Evolutionary conservation across 2,113 vertebrate genomes (phyloP).

Genomic region (Puma concolor): DNA sequence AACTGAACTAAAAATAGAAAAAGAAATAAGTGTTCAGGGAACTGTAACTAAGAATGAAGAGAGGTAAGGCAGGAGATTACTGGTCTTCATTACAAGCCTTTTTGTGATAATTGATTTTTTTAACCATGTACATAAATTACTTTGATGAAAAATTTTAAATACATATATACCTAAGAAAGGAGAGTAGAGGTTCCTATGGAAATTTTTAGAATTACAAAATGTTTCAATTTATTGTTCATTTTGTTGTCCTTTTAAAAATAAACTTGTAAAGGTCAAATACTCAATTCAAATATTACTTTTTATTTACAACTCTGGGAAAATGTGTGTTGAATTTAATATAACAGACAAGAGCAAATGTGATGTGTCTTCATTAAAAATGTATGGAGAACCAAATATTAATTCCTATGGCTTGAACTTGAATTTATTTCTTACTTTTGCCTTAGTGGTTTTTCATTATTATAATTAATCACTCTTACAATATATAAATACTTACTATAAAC

Average conservation of each 20-base stretch:
- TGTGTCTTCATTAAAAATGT: background rate
- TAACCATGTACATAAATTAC: background rate
- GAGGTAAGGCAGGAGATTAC: background rate
- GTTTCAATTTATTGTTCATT: constrained; percentile 46
- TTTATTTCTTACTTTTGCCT: constrained; percentile 36
- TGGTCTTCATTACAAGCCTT: background rate
- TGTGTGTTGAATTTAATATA: constrained; percentile 54
- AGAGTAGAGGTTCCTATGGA: background rate
- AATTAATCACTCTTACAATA: constrained; percentile 37
- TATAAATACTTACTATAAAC: constrained; percentile 93
- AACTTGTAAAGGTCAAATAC: constrained; percentile 30
- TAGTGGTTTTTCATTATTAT: constrained; percentile 28
- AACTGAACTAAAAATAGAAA: constrained; percentile 42
- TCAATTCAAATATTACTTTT: constrained; percentile 49
- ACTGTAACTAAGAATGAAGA: background rate
- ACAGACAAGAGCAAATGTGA: background rate
- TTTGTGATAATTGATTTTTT: background rate
- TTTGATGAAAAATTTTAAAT: background rate
- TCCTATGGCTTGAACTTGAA: background rate
- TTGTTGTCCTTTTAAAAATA: constrained; percentile 47
- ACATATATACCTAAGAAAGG: constrained; percentile 1
- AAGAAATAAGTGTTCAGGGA: background rate
- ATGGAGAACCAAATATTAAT: constrained; percentile 14
- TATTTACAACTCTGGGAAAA: constrained; percentile 52
- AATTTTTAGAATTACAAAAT: constrained; percentile 46